These are phyloP conservation scores for Mormyrus hasselquistii DNA, from an alignment of 2,797 vertebrate genomes.

Conservation along the genomic window DNA sequence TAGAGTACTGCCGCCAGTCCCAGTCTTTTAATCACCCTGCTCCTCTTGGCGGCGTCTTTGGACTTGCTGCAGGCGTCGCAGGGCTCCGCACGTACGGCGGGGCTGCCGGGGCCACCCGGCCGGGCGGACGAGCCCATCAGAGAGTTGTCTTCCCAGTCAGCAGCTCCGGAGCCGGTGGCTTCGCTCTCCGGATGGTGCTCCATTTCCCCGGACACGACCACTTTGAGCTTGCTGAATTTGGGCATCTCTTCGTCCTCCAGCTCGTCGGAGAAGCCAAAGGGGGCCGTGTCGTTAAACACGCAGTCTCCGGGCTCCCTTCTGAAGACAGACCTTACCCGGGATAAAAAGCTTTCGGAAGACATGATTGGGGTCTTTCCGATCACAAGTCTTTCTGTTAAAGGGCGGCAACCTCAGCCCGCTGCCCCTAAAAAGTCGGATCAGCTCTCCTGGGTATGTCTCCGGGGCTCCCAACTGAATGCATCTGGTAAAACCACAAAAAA, in stretches of 20 bases:
- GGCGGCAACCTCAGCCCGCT: neutral
- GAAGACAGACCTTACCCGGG: constrained; percentile 56
- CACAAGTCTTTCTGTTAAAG: neutral
- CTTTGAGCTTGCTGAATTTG: constrained; percentile 78
- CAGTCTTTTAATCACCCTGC: constrained; percentile 74
- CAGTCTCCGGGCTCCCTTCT: constrained; percentile 57
- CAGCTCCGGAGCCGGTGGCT: constrained; percentile 36
- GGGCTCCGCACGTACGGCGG: constrained; percentile 57
- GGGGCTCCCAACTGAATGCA: neutral
- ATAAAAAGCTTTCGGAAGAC: constrained; percentile 55
- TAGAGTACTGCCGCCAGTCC: constrained; percentile 76
- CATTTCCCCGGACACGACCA: constrained; percentile 80
- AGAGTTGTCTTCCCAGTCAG: constrained; percentile 61
- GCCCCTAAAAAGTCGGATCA: neutral
- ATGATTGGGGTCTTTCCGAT: constrained; percentile 37
- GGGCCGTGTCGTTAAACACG: constrained; percentile 76
- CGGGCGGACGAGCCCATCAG: constrained; percentile 57
- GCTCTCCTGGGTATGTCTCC: neutral
- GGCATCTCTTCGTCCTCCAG: constrained; percentile 72
- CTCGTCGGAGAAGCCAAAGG: constrained; percentile 76
- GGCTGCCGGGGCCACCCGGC: constrained; percentile 56
- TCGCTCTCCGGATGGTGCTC: constrained; percentile 47
- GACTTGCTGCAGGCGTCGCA: constrained; percentile 71
- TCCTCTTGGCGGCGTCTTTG: constrained; percentile 64
- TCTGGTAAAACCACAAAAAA: neutral